phyloP scores from a whole-genome alignment of 2,888 invertebrate genomes.

The Timandra comae region DNA sequence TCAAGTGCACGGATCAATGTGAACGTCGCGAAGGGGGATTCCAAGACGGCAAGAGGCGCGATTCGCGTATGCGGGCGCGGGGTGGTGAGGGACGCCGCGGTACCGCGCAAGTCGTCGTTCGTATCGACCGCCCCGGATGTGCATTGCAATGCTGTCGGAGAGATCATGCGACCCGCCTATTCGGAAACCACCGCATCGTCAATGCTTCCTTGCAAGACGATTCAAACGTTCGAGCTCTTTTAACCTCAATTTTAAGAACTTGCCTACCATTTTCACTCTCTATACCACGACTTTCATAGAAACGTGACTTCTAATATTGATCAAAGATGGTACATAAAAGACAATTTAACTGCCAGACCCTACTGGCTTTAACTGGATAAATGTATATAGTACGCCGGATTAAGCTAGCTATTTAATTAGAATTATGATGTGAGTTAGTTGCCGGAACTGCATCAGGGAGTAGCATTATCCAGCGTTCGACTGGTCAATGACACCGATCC shows the following conservation, averaged over 20 bases:
- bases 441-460: slow-evolving; percentile 48
- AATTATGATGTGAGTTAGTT: slow-evolving; percentile 20
- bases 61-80: slow-evolving; percentile 31
- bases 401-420: too few species aligned
- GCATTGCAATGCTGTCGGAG: slow-evolving; percentile 61
- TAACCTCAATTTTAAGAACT: too few species aligned
- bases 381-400: too few species aligned
- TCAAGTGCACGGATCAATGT: slow-evolving; percentile 65
- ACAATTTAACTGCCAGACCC: too few species aligned
- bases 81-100: slow-evolving; percentile 46
- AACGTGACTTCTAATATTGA: too few species aligned
- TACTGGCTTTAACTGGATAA: too few species aligned
- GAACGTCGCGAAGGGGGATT: slow-evolving; percentile 41
- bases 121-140: slow-evolving; percentile 75
- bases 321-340: too few species aligned
- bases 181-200: slow-evolving; percentile 40
- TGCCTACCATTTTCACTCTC: too few species aligned
- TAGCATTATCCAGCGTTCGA: slow-evolving; percentile 52
- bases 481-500: slow-evolving; percentile 59
- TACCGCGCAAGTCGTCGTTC: slow-evolving; percentile 66
- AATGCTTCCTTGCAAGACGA: slow-evolving; percentile 2
- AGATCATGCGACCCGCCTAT: slow-evolving; percentile 58
- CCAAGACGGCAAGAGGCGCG: slow-evolving; percentile 39
- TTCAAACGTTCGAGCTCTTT: too few species aligned
- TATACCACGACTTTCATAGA: too few species aligned